Evolutionary conservation across 2,888 invertebrate species (phyloP).

Genomic region (Dasypolia templi): DNA sequence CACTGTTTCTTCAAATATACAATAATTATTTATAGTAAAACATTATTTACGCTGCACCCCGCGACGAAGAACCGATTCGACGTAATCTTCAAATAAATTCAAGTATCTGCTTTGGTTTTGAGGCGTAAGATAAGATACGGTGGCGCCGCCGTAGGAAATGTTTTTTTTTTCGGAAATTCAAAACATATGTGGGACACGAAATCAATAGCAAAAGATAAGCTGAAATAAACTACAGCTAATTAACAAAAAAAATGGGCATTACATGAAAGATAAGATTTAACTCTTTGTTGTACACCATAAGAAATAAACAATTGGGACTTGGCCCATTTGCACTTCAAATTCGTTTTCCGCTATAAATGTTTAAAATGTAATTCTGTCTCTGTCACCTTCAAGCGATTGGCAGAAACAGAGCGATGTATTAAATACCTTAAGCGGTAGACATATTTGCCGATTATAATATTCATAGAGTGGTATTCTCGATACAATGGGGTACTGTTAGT

Average conservation of each 20-base stretch:
- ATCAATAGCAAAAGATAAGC: background rate
- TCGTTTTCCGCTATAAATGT: background rate
- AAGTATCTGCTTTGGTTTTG: constrained; percentile 20
- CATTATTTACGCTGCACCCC: constrained; percentile 16
- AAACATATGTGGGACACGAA: background rate
- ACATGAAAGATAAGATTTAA: background rate
- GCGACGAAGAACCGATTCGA: constrained; percentile 12
- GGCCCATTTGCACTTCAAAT: background rate
- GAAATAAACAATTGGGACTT: background rate
- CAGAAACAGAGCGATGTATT: background rate
- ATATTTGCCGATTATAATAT: background rate
- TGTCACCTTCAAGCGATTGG: background rate
- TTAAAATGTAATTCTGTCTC: background rate
- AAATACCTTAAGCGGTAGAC: background rate
- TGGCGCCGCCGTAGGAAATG: background rate
- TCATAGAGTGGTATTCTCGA: background rate
- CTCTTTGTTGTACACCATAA: background rate
- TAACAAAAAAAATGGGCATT: background rate
- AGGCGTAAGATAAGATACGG: constrained; percentile 9
- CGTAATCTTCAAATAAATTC: constrained; percentile 5
- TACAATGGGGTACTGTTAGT: background rate
- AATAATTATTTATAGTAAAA: constrained; percentile 6
- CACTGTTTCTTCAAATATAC: constrained; percentile 17
- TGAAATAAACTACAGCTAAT: background rate
- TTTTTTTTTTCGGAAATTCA: background rate